Evolutionary conservation across 2,797 vertebrate species (phyloP).

Genomic region (Avahi laniger): DNA sequence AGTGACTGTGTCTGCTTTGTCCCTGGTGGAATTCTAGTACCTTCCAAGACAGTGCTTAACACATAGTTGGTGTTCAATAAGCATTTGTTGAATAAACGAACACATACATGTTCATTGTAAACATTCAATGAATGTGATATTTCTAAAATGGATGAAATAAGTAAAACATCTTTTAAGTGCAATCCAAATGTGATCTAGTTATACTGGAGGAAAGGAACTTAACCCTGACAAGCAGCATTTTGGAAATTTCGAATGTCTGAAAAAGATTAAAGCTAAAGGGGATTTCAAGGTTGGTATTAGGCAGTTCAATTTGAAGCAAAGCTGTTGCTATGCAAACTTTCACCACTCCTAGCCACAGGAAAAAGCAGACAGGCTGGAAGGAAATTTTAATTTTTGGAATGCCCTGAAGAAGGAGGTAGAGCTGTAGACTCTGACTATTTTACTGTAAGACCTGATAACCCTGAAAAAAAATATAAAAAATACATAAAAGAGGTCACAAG

Average conservation of each 20-base stretch:
- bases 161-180: not conserved
- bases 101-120: not conserved
- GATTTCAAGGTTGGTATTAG: constrained; percentile 35
- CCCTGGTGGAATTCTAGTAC: not conserved
- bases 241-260: constrained; percentile 53
- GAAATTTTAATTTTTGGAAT: constrained; percentile 61
- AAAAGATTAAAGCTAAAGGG: constrained; percentile 36
- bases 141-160: constrained; percentile 10
- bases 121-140: not conserved
- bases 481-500: not conserved
- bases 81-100: not conserved
- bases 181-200: not conserved
- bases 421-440: constrained; percentile 46
- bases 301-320: constrained; percentile 48
- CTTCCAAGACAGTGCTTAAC: not conserved
- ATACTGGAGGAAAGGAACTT: not conserved
- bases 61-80: not conserved
- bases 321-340: constrained; percentile 23
- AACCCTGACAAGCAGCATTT: constrained; percentile 36
- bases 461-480: constrained; percentile 49
- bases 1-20: not conserved
- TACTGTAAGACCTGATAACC: constrained; percentile 53
- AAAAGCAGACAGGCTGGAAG: constrained; percentile 37
- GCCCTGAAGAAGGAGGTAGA: constrained; percentile 46
- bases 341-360: not conserved